Evolutionary conservation across 2,113 vertebrate species (phyloP), one percentile per base, ranked within the genome.

Genomic region (Coptodon bakossiorum): DNA sequence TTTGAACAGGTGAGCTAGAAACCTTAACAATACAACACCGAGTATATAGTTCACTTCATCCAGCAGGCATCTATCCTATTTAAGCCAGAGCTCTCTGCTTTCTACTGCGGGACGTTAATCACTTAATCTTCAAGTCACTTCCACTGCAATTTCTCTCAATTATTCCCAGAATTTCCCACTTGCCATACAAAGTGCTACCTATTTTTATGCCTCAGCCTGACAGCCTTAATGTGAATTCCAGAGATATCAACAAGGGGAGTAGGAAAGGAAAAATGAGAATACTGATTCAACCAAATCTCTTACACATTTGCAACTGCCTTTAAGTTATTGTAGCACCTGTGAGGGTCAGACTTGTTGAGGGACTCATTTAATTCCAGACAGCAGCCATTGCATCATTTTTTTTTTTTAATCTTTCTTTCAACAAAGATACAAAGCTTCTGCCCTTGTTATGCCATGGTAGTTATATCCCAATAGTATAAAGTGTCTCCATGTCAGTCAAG

Each of bases 231-330:
- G 88, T 82, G 68, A 31, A 78, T 93, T 92, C 90, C 90, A 84
- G 86, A 86, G 82, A 89, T 86, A 93, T 87, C 90, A 95, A 94
- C 91, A 94, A 95, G 89, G 61, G 90, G 63, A 90, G 87, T 53
- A 93, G 89, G 93, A 84, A 87, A 86, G 90, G 88, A 88, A 45
- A 82, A 45, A 10, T 1, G 5, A 73, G 76, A 66, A 71, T 94
- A 94, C 92, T 94, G 94, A 96, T 94, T 95, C 91, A 90, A 87
- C 90, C 90, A 90, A 45, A 91, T 95, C 91, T 94, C 91, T 94
- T 94, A 89, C 81, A 83, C 82, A 80, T 89, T 94, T 95, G 92
- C 87, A 93, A 89, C 90, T 89, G 91, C 89, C 79, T 94, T 91
- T 92, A 92, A 92, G 91, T 88, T 91, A 84, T 86, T 5, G 48